Percentiles rank a stretch among this genome's conserved stretches.
Evolutionary conservation across 2,888 invertebrate species (phyloP).

Genomic region (Drosophila bunnanda): DNA sequence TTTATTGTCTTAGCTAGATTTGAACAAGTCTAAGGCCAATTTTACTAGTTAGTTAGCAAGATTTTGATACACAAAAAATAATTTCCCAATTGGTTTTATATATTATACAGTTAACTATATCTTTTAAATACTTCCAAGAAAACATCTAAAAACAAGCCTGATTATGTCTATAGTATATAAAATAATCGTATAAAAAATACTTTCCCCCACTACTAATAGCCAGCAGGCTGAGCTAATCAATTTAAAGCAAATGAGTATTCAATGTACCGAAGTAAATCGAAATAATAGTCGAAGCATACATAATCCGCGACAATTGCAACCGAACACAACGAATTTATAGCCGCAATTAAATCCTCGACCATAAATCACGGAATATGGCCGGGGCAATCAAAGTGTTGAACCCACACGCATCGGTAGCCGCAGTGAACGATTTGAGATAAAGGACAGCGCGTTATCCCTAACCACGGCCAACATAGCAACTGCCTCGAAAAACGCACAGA

Average conservation of each 20-base stretch:
- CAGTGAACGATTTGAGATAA: slow-evolving; percentile 62
- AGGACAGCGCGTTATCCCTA: slow-evolving; percentile 45
- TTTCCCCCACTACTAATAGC: not conserved
- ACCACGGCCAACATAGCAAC: slow-evolving; percentile 27
- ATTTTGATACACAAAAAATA: no score
- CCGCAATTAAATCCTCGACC: slow-evolving; percentile 64
- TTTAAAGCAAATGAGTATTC: slow-evolving; percentile 36
- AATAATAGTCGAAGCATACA: slow-evolving; percentile 40
- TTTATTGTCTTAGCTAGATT: not conserved
- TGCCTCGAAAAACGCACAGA: slow-evolving; percentile 1
- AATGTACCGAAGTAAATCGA: slow-evolving; percentile 19
- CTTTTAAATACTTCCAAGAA: not conserved
- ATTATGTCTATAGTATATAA: not conserved
- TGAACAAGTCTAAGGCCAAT: not conserved
- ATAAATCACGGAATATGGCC: slow-evolving; percentile 48
- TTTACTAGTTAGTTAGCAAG: no score
- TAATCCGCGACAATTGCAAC: slow-evolving; percentile 57
- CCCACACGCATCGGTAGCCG: slow-evolving; percentile 36
- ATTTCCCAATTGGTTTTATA: no score
- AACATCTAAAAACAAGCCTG: not conserved
- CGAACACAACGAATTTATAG: slow-evolving; percentile 62
- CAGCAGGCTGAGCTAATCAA: not conserved
- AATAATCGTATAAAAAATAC: not conserved
- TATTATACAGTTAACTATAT: no score
- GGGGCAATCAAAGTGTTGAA: slow-evolving; percentile 57